Base-by-base conservation (phyloP, 2,797 vertebrate genomes). In the Alouatta caraya region DNA sequence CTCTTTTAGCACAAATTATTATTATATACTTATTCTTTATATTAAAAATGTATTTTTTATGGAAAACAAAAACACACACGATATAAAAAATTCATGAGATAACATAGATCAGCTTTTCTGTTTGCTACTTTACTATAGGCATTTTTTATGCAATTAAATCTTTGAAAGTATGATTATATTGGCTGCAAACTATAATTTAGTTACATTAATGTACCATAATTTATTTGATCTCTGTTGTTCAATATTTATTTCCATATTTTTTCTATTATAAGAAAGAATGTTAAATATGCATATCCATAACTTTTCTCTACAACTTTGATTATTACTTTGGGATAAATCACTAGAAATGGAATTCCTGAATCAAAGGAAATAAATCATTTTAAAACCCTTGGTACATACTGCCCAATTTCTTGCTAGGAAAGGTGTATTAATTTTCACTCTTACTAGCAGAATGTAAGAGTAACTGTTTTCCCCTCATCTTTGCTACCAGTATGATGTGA, bases 281-380 rank as follows among this genome's bases (percentile, higher is more conserved):
- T 48, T 72, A 93, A 91, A 78, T 57, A 61, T 57, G 7, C 57
- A 92, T 42, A 64, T 42, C n/a, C 21, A 64, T 88, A 92, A 90
- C 55, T 46, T 12, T 81, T 76, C 87, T 90, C 48, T 70, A 55
- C 2, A 81, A 2, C 61, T 82, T 72, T 91, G 52, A 73, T 83
- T 73, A 93, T 50, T 91, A 82, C 75, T 79, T 96, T 91, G 24
- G n/a, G 46, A 96, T 93, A 46, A 82, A 87, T 86, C 52, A n/a
- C 28, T 55, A 70, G 64, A 75, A 87, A 87, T 72, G 21, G 30
- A 89, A 93, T 93, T 79, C 78, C 55, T 70, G 37, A 5, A 83
- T 94, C 48, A 70, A 79, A 87, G 37, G 11, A 88, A 26, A 82
- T 79, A 70, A 70, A 80, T 94, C 70, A 86, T 90, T 92, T 93